A percentile compares a stretch with the other conserved stretches of the same genome.
These are phyloP conservation scores for Cacatua alba DNA, from an alignment of 2,113 vertebrate genomes.

Conservation along the genomic window DNA sequence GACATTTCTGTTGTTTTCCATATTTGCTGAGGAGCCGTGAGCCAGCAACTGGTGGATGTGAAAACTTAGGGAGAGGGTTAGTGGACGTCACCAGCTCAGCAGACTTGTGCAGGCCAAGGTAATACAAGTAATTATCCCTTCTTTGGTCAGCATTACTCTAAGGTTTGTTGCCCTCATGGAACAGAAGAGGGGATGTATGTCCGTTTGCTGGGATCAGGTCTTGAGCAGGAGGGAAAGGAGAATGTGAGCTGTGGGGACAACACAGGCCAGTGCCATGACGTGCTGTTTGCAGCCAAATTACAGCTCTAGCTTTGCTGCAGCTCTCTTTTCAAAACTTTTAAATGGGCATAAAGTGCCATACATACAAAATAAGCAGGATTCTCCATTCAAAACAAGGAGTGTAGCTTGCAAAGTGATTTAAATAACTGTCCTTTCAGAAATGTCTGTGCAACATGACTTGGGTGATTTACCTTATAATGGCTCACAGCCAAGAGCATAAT, in stretches of 20 bases:
- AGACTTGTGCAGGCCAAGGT: background rate
- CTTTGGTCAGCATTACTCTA: background rate
- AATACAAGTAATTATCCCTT: background rate
- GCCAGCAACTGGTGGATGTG: background rate
- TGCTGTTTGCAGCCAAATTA: background rate
- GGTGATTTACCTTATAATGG: conserved; percentile 60
- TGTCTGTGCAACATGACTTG: conserved; percentile 36
- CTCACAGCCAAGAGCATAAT: conserved; percentile 58
- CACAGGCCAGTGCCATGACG: background rate
- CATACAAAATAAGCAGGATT: background rate
- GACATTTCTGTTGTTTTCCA: background rate
- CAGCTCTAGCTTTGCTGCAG: background rate
- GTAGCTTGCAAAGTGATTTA: conserved; percentile 28
- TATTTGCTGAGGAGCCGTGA: accelerated
- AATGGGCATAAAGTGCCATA: background rate
- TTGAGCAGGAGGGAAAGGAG: background rate
- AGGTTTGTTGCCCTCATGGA: background rate
- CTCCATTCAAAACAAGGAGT: conserved; percentile 18
- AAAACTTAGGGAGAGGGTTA: background rate
- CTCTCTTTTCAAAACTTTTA: background rate
- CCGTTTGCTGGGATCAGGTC: background rate
- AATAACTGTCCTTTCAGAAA: conserved; percentile 45
- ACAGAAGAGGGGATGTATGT: background rate
- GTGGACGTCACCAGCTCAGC: background rate
- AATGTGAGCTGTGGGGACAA: background rate